phyloP scores from a whole-genome alignment of 2,797 vertebrate species.

The Microctenopoma steveboyesi region DNA sequence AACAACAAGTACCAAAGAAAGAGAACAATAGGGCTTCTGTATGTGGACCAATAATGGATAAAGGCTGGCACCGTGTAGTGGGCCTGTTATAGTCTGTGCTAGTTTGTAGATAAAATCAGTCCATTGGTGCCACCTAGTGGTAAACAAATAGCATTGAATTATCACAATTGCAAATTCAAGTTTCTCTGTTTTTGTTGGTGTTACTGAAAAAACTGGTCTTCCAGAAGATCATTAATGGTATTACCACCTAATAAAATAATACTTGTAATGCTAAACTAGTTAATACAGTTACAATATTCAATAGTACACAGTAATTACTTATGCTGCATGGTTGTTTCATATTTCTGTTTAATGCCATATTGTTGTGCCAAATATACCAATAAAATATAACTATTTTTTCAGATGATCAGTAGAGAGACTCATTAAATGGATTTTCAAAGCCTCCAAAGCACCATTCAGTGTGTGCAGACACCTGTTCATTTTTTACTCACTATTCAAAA shows the following conservation, averaged over 20 bases:
- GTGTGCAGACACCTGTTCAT: conserved; percentile 78
- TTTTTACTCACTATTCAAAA: conserved; percentile 26
- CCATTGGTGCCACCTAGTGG: conserved; percentile 61
- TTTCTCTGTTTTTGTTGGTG: not conserved
- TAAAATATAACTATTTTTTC: not conserved
- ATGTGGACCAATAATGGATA: conserved; percentile 60
- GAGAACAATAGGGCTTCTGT: conserved; percentile 67
- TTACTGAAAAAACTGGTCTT: not conserved
- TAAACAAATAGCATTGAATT: not conserved
- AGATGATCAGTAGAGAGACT: conserved; percentile 10
- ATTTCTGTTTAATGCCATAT: too few species aligned
- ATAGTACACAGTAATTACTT: too few species aligned
- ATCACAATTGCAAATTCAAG: not conserved
- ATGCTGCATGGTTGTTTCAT: too few species aligned
- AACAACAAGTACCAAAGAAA: conserved; percentile 48
- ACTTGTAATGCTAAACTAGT: not conserved
- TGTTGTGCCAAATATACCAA: not conserved
- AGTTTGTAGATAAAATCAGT: not conserved
- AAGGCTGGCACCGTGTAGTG: conserved; percentile 43
- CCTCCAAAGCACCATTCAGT: conserved; percentile 65
- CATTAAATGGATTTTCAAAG: conserved; percentile 24
- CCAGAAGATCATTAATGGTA: not conserved
- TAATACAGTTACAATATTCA: too few species aligned
- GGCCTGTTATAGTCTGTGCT: conserved; percentile 16
- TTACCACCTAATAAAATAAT: not conserved